Percentiles rank a stretch among this genome's conserved stretches.
phyloP scores from a whole-genome alignment of 2,797 vertebrate genomes.

The Phoebastria nigripes region DNA sequence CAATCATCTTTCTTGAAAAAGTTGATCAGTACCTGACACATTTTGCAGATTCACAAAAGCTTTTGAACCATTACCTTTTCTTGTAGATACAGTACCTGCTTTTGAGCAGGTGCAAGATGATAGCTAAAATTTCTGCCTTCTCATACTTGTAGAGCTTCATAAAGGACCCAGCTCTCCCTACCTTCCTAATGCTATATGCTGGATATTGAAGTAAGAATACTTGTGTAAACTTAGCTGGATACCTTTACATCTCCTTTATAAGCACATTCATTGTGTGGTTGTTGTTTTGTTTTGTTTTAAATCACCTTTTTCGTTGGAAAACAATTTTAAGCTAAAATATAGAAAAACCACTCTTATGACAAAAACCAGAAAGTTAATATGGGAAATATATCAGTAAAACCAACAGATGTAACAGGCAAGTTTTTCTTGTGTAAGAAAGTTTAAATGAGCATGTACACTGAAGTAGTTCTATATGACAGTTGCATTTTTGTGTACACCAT shows the following conservation, averaged over 20 bases:
- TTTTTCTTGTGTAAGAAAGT: not conserved
- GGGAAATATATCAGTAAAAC: not conserved
- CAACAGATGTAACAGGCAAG: not conserved
- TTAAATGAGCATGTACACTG: not conserved
- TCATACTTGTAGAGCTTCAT: not conserved
- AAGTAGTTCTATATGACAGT: not conserved
- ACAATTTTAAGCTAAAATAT: not conserved
- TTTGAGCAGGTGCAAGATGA: not conserved
- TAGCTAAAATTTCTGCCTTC: not conserved
- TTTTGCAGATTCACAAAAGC: not conserved
- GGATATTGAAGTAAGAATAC: not conserved
- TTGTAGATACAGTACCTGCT: not conserved
- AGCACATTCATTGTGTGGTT: not conserved
- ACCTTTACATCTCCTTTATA: not conserved
- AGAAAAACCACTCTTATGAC: not conserved
- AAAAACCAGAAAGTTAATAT: not conserved
- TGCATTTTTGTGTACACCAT: not conserved
- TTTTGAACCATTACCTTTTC: not conserved
- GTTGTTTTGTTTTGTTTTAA: too few species aligned
- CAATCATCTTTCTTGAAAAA: not conserved
- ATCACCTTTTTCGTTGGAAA: not conserved
- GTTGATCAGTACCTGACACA: fast-evolving
- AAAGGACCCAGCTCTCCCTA: not conserved
- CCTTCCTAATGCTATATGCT: not conserved
- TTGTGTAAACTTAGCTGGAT: not conserved